Evolutionary conservation across 2,113 vertebrate species (phyloP).

Genomic region (Mastomys natalensis): DNA sequence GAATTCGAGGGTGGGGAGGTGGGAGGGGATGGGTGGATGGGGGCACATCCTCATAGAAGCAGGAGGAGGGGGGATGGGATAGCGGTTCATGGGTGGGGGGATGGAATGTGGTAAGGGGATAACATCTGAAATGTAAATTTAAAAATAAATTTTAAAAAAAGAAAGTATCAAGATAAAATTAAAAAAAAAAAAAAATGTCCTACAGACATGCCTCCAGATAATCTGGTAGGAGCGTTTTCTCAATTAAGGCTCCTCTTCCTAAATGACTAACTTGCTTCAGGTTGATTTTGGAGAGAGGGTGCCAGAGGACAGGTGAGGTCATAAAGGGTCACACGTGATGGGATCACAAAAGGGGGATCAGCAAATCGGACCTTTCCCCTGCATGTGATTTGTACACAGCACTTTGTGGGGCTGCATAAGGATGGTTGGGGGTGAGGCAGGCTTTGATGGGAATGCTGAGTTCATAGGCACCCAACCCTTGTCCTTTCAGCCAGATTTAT

Average conservation of each 20-base stretch:
- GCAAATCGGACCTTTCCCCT: constrained; percentile 17
- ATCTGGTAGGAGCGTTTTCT: background rate
- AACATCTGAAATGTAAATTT: no score
- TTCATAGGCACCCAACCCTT: background rate
- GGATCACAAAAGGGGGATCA: no score
- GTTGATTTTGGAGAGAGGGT: background rate
- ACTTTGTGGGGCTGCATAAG: background rate
- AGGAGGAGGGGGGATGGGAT: no score
- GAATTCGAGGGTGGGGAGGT: no score
- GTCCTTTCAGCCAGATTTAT: constrained; percentile 44
- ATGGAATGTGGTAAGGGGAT: no score
- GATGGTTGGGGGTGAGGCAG: rapidly evolving
- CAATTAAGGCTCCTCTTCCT: background rate
- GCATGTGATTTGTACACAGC: background rate
- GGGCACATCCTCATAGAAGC: no score
- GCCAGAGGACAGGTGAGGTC: background rate
- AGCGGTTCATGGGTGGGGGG: no score
- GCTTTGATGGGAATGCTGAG: background rate
- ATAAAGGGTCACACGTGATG: background rate
- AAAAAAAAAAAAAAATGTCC: background rate
- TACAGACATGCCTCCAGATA: background rate
- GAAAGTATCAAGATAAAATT: background rate
- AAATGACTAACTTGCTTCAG: background rate
- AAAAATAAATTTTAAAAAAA: no score
- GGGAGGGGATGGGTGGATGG: no score